Percentiles rank a stretch among this genome's conserved stretches.
phyloP scores from a whole-genome alignment of 2,888 invertebrate species.

The Osedax frankpressi region DNA sequence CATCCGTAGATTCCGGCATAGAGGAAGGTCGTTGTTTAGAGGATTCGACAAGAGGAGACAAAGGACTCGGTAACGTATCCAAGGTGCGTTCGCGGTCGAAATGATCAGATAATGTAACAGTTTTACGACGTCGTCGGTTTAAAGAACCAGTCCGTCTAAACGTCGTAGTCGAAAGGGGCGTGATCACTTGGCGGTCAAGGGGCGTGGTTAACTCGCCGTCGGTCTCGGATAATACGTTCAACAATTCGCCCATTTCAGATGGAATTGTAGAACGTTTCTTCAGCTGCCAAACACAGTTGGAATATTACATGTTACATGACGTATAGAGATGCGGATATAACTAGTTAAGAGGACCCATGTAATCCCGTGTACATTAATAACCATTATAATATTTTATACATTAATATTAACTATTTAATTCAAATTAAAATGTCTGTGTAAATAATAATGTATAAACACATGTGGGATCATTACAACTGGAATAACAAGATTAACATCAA shows the following conservation, averaged over 20 bases:
- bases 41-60: background rate
- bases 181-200: background rate
- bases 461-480: too few species aligned
- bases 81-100: slow-evolving; percentile 35
- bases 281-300: background rate
- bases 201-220: background rate
- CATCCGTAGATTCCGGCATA: background rate
- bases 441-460: too few species aligned
- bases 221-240: slow-evolving; percentile 38
- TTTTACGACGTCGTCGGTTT: slow-evolving; percentile 27
- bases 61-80: background rate
- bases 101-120: slow-evolving; percentile 24
- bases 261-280: background rate
- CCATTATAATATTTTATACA: too few species aligned
- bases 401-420: too few species aligned
- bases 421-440: too few species aligned
- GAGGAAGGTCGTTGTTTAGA: background rate
- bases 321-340: too few species aligned
- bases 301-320: too few species aligned
- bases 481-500: too few species aligned
- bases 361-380: too few species aligned
- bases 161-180: background rate
- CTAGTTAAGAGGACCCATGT: too few species aligned
- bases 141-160: slow-evolving; percentile 26
- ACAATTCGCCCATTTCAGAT: slow-evolving; percentile 29